phyloP scores from a whole-genome alignment of 1,140 invertebrate species.

The Ostrea denselamellosa region DNA sequence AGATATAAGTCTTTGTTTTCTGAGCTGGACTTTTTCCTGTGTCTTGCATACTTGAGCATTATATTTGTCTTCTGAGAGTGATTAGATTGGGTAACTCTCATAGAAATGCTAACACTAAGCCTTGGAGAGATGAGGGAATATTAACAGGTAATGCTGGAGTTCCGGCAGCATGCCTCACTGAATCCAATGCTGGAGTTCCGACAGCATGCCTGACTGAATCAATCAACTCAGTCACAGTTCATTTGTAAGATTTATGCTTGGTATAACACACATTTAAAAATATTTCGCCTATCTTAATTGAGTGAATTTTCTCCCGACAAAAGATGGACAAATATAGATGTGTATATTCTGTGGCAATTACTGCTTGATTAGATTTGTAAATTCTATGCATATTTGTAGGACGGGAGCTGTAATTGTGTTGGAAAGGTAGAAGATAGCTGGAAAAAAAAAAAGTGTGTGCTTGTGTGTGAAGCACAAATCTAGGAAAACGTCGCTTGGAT shows the following conservation, averaged over 20 bases:
- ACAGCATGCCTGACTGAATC: constrained; percentile 13
- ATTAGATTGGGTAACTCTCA: too few relatives aligned
- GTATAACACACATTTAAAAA: constrained; percentile 16
- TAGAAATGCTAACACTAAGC: not conserved
- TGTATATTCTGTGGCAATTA: constrained; percentile 15
- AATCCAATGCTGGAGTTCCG: not conserved
- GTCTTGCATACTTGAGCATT: too few relatives aligned
- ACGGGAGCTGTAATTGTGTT: not conserved
- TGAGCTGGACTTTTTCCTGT: too few relatives aligned
- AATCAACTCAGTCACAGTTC: not conserved
- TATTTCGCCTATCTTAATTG: constrained; percentile 16
- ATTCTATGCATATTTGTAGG: constrained; percentile 24
- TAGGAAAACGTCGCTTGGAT: not conserved
- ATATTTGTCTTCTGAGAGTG: too few relatives aligned
- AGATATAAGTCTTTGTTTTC: not conserved
- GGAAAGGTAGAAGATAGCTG: not conserved
- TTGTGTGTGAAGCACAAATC: not conserved
- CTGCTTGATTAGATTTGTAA: constrained; percentile 6
- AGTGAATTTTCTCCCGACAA: not conserved
- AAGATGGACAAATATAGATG: not conserved
- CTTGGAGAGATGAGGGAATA: not conserved
- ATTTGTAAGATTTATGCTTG: not conserved
- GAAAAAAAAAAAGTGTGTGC: not conserved
- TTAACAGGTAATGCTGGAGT: not conserved
- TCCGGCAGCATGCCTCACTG: too few relatives aligned